Conservation (phyloP, 2,888 invertebrate genomes). For the Philereme vetulata region DNA sequence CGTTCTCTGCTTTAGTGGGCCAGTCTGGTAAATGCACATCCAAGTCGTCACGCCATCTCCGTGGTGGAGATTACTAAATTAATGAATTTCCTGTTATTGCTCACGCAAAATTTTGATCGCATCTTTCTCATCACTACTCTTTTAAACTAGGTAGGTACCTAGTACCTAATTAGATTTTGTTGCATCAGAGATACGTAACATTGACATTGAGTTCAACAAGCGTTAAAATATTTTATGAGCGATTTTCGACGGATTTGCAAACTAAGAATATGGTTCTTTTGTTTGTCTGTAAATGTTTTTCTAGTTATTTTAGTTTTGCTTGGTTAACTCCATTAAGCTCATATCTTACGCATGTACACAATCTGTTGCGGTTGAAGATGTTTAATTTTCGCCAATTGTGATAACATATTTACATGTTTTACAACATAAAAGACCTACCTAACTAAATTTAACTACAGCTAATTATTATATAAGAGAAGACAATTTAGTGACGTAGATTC, state of each 20-base stretch:
- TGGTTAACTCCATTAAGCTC: constrained; percentile 25
- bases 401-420: neutral
- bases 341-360: constrained; percentile 3
- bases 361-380: neutral
- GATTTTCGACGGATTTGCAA: constrained; percentile 36
- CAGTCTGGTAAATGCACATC: too few relatives aligned
- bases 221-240: constrained; percentile 42
- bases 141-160: too few relatives aligned
- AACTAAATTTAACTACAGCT: too few relatives aligned
- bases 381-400: neutral
- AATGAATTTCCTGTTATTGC: too few relatives aligned
- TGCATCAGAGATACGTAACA: constrained; percentile 38
- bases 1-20: too few relatives aligned
- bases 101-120: neutral
- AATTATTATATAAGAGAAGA: too few relatives aligned
- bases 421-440: neutral
- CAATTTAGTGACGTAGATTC: too few relatives aligned
- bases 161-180: constrained; percentile 12
- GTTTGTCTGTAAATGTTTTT: constrained; percentile 35
- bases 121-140: too few relatives aligned
- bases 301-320: constrained; percentile 32
- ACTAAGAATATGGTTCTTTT: constrained; percentile 42
- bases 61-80: too few relatives aligned
- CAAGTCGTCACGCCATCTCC: too few relatives aligned
- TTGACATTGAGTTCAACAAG: constrained; percentile 30